Percentiles rank a stretch among this genome's conserved stretches.
Evolutionary conservation across 2,797 vertebrate species (phyloP).

Genomic region (Protonibea diacanthus): DNA sequence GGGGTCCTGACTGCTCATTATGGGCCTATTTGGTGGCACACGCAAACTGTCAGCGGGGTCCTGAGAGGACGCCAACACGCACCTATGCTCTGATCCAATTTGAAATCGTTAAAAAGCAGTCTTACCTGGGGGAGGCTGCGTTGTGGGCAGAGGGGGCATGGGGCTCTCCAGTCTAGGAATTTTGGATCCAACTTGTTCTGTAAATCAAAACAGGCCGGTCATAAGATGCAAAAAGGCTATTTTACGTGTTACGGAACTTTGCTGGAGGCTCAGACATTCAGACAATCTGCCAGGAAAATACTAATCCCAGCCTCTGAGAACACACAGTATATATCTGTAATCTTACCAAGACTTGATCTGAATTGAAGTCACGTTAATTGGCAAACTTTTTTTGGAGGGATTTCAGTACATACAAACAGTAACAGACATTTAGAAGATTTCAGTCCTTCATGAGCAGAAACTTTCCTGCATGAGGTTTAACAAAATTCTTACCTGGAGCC

Average conservation of each 20-base stretch:
- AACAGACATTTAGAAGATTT: neutral
- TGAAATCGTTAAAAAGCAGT: neutral
- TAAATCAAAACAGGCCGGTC: slow-evolving; percentile 48
- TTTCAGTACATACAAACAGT: neutral
- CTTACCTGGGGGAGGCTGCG: slow-evolving; percentile 93
- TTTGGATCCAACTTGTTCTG: slow-evolving; percentile 94
- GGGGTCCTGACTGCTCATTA: slow-evolving; percentile 48
- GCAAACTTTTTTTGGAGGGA: neutral
- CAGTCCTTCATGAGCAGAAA: neutral
- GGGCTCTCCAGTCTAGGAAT: slow-evolving; percentile 93
- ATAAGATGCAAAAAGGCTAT: neutral
- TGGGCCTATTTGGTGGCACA: slow-evolving; percentile 18
- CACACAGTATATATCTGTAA: neutral
- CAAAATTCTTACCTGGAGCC: slow-evolving; percentile 83
- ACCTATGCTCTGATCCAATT: neutral
- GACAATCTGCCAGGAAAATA: slow-evolving; percentile 3
- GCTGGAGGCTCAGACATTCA: neutral
- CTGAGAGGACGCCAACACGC: neutral
- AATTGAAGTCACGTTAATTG: slow-evolving; percentile 16
- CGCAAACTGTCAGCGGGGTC: slow-evolving; percentile 15
- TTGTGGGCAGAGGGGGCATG: slow-evolving; percentile 92
- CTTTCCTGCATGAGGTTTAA: neutral
- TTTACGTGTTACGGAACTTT: neutral
- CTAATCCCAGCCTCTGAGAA: slow-evolving; percentile 10
- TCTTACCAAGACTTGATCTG: neutral